These are phyloP conservation scores for Ichneumoninae sp. DNA, from an alignment of 2,888 invertebrate genomes.

Conservation along the genomic window DNA sequence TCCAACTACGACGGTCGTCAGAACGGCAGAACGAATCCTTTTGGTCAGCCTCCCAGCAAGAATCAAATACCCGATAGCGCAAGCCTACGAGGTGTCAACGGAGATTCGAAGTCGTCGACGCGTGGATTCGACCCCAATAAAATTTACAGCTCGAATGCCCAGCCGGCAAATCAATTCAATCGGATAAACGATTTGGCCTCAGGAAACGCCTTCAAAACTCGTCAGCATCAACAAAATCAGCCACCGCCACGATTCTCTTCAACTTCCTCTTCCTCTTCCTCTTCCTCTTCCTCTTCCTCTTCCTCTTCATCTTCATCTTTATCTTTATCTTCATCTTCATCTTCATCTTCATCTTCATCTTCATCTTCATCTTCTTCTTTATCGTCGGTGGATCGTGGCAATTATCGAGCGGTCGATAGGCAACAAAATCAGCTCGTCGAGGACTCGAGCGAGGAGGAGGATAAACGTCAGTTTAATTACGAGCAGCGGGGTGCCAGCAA, in stretches of 20 bases:
- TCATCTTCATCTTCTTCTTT: slow-evolving; percentile 33
- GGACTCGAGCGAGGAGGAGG: slow-evolving; percentile 64
- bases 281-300: too few species aligned
- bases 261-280: slow-evolving; percentile 31
- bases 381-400: slow-evolving; percentile 64
- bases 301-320: too few species aligned
- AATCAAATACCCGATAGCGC: slow-evolving; percentile 73
- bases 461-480: slow-evolving; percentile 73
- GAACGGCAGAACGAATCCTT: slow-evolving; percentile 80
- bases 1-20: slow-evolving; percentile 79
- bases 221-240: slow-evolving; percentile 63
- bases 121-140: slow-evolving; percentile 71
- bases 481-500: slow-evolving; percentile 67
- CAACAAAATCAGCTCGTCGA: slow-evolving; percentile 74
- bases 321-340: slow-evolving; percentile 38
- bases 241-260: slow-evolving; percentile 48
- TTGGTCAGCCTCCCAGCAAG: slow-evolving; percentile 71
- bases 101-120: slow-evolving; percentile 66
- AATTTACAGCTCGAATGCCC: slow-evolving; percentile 64
- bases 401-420: slow-evolving; percentile 69
- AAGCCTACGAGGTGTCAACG: slow-evolving; percentile 70
- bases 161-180: slow-evolving; percentile 61
- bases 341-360: not conserved
- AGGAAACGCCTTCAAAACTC: slow-evolving; percentile 57
- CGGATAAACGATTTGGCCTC: slow-evolving; percentile 68